Evolutionary conservation across 2,888 invertebrate genomes (phyloP).

Genomic region (Dinocampus coccinellae): DNA sequence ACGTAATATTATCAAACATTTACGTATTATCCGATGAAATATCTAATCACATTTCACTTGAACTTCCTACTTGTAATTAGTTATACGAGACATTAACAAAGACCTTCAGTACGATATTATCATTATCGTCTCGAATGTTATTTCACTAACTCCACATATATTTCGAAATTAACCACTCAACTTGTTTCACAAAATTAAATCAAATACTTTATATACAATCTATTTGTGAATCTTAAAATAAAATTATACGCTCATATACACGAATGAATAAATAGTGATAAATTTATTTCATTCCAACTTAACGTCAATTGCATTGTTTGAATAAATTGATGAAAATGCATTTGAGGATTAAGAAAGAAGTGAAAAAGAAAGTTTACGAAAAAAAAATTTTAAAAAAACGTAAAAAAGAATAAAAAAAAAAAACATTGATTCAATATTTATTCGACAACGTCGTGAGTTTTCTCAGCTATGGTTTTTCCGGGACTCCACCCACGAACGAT

Average conservation of each 20-base stretch:
- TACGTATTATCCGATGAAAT: constrained; percentile 45
- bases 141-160: neutral
- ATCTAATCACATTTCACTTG: constrained; percentile 45
- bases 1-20: constrained; percentile 32
- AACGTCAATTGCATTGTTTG: too few species aligned
- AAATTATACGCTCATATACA: too few species aligned
- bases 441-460: constrained; percentile 7
- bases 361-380: neutral
- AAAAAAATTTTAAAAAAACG: neutral
- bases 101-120: constrained; percentile 27
- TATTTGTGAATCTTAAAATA: too few species aligned
- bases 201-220: too few species aligned
- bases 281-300: too few species aligned
- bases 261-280: neutral
- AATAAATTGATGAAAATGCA: neutral
- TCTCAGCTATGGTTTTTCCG: constrained; percentile 18
- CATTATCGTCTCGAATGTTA: constrained; percentile 18
- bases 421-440: constrained; percentile 32
- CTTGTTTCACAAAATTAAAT: neutral
- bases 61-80: constrained; percentile 54
- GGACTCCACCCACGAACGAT: constrained; percentile 33
- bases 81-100: constrained; percentile 43
- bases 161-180: neutral
- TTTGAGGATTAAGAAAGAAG: neutral
- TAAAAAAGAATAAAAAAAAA: neutral